phyloP scores from a whole-genome alignment of 1,140 invertebrate species.

The Nephotettix cincticeps region DNA sequence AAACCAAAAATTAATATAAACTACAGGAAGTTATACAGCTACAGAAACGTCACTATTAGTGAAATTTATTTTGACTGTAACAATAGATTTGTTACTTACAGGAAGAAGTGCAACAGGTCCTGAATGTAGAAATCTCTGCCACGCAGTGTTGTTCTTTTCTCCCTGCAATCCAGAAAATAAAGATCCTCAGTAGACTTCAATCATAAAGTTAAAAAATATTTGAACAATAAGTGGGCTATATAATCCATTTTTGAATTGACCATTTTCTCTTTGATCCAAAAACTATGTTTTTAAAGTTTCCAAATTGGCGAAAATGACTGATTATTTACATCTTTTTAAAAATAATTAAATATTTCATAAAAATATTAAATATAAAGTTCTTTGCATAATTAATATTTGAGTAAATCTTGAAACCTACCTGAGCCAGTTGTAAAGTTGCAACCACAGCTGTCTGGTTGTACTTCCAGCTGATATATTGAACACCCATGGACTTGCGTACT shows the following conservation, averaged over 20 bases:
- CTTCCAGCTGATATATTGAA: conserved; percentile 74
- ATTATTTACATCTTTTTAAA: not conserved
- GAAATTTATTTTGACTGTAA: too few relatives aligned
- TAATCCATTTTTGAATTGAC: too few relatives aligned
- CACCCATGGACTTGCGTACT: conserved; percentile 76
- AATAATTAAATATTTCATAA: not conserved
- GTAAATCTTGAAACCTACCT: conserved; percentile 51
- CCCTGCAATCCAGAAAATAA: not conserved
- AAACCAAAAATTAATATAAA: too few relatives aligned
- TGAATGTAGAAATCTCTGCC: conserved; percentile 91
- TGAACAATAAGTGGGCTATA: too few relatives aligned
- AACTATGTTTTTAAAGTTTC: not conserved
- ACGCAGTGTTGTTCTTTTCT: conserved; percentile 67
- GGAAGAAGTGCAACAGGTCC: conserved; percentile 92
- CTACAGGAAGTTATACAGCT: too few relatives aligned
- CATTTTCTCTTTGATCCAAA: too few relatives aligned
- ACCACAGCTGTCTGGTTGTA: conserved; percentile 92
- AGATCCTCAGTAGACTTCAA: too few relatives aligned
- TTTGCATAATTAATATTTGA: not conserved
- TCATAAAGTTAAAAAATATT: not conserved
- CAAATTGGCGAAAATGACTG: not conserved
- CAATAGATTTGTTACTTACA: conserved; percentile 55
- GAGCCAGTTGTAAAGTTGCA: conserved; percentile 77
- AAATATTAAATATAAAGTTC: not conserved
- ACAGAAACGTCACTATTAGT: too few relatives aligned